Evolutionary conservation across 35 echinoderm and acorn worm species (phyloP).

Genomic region (Anneissia japonica): DNA sequence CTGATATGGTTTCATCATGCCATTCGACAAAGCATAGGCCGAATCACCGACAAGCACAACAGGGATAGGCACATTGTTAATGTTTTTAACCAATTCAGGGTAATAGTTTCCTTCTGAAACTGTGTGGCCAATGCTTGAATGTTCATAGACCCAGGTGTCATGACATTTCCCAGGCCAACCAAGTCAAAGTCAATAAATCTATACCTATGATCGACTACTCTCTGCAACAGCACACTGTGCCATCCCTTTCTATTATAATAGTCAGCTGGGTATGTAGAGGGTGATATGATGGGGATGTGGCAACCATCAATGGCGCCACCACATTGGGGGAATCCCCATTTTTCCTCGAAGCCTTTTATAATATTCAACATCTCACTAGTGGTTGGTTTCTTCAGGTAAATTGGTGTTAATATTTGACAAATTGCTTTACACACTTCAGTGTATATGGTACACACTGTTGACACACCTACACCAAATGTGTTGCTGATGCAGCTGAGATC

Average conservation of each 20-base stretch:
- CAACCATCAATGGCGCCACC: neutral
- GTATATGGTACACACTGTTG: neutral
- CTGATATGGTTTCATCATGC: slow-evolving; percentile 43
- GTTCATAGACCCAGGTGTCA: too few relatives aligned
- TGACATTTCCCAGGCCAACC: too few relatives aligned
- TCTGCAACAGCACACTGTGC: slow-evolving; percentile 29
- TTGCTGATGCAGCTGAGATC: neutral
- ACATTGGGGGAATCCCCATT: neutral
- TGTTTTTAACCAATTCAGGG: too few relatives aligned
- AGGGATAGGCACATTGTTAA: slow-evolving; percentile 39
- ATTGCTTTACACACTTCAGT: neutral
- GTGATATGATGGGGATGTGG: neutral
- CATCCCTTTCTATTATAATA: slow-evolving; percentile 56
- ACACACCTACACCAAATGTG: neutral
- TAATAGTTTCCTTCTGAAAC: too few relatives aligned
- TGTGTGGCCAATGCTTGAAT: too few relatives aligned
- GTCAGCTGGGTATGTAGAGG: slow-evolving; percentile 4
- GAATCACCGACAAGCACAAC: slow-evolving; percentile 54
- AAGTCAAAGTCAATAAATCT: too few relatives aligned
- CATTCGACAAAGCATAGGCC: slow-evolving; percentile 36
- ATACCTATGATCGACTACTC: slow-evolving; percentile 48
- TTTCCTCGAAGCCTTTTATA: neutral
- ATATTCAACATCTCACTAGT: neutral
- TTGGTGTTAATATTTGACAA: neutral
- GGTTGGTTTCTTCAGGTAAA: neutral